Conservation (phyloP, 2,888 invertebrate genomes). For the Caenorhabditis parvicauda region DNA sequence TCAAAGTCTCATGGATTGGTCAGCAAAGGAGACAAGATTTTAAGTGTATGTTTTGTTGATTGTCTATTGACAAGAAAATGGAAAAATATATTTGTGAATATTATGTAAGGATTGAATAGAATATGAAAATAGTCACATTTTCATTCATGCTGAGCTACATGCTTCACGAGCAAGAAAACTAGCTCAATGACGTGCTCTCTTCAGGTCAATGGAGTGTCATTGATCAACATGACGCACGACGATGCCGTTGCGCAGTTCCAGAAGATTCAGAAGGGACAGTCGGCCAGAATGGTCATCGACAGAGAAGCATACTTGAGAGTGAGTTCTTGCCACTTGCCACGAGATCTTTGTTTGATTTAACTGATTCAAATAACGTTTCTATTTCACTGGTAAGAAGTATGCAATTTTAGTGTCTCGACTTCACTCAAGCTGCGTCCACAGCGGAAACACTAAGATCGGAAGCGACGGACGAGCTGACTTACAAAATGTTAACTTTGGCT, state of each 20-base stretch:
- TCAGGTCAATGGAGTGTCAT: constrained; percentile 43
- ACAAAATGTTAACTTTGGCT: too few species aligned
- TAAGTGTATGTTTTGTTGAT: constrained; percentile 21
- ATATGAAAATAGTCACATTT: not conserved
- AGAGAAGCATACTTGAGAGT: constrained; percentile 9
- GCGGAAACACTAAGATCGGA: too few species aligned
- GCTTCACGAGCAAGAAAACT: not conserved
- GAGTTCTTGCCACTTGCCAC: too few species aligned
- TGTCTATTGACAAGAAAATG: not conserved
- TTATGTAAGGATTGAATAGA: not conserved
- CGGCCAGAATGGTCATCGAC: constrained; percentile 27
- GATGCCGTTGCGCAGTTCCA: constrained; percentile 46
- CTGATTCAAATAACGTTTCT: too few species aligned
- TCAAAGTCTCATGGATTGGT: constrained; percentile 65
- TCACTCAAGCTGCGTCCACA: too few species aligned
- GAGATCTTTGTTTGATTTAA: too few species aligned
- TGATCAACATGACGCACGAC: constrained; percentile 41
- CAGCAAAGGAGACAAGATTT: constrained; percentile 58
- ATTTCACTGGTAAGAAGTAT: too few species aligned
- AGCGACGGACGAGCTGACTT: too few species aligned
- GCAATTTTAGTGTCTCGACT: too few species aligned
- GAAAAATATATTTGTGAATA: not conserved
- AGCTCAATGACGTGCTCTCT: constrained; percentile 10
- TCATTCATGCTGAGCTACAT: not conserved
- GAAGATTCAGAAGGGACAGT: constrained; percentile 17